These are phyloP conservation scores for Liasis olivaceus DNA, from an alignment of 2,797 vertebrate genomes.

Conservation along the genomic window DNA sequence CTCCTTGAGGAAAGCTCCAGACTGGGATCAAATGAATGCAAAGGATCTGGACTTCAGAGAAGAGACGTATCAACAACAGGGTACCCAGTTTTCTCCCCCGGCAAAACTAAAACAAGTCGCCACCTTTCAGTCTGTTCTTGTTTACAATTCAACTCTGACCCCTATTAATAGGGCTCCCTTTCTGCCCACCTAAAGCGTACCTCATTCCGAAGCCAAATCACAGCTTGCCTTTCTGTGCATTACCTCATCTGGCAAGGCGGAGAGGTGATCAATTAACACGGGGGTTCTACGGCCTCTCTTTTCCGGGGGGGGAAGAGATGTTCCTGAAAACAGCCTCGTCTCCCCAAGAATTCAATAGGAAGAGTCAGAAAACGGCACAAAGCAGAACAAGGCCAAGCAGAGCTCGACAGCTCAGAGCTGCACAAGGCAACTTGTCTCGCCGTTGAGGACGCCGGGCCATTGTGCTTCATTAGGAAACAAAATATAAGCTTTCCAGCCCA, in stretches of 20 bases:
- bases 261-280: constrained; percentile 45
- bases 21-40: background rate
- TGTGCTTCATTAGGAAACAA: constrained; percentile 99
- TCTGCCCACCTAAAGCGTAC: rapidly evolving
- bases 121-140: constrained; percentile 12
- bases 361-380: constrained; percentile 43
- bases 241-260: constrained; percentile 53
- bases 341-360: constrained; percentile 25
- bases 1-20: background rate
- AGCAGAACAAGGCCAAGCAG: constrained; percentile 64
- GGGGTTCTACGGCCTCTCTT: background rate
- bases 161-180: background rate
- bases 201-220: background rate
- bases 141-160: constrained; percentile 25
- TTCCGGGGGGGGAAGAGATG: constrained; percentile 12
- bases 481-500: constrained; percentile 99
- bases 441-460: constrained; percentile 84
- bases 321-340: constrained; percentile 29
- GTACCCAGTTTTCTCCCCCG: constrained; percentile 7
- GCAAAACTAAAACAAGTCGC: background rate
- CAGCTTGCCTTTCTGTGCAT: constrained; percentile 26
- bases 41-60: background rate
- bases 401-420: constrained; percentile 71
- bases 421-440: constrained; percentile 77
- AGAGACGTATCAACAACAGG: background rate